These are phyloP conservation scores for Acheta domesticus DNA, from an alignment of 2,888 invertebrate genomes.

Conservation along the genomic window DNA sequence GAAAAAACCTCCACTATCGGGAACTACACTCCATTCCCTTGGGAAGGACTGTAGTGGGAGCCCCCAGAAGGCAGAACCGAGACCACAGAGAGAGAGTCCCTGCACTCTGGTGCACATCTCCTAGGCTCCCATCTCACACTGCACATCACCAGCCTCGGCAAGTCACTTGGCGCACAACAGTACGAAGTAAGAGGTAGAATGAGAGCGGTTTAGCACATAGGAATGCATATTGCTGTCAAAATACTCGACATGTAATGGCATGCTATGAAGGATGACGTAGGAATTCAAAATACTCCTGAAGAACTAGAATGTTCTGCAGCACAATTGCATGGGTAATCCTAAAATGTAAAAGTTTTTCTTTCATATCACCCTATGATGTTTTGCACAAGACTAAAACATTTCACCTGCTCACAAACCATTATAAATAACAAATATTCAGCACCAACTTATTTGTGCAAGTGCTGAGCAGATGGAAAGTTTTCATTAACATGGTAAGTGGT, in stretches of 20 bases:
- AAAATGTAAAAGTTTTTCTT: slow-evolving; percentile 1
- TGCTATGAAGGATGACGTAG: neutral
- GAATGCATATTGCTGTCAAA: slow-evolving; percentile 18
- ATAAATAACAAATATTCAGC: neutral
- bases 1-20: neutral
- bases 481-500: neutral
- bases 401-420: neutral
- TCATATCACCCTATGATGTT: neutral
- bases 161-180: neutral
- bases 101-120: too few species aligned
- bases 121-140: too few species aligned
- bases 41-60: neutral
- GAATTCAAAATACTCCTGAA: slow-evolving; percentile 18
- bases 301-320: neutral
- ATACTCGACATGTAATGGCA: neutral
- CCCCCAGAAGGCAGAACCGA: neutral
- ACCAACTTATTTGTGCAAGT: neutral
- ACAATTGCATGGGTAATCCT: neutral
- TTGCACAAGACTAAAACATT: neutral
- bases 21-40: neutral
- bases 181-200: slow-evolving; percentile 2
- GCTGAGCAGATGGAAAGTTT: slow-evolving; percentile 5
- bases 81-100: neutral
- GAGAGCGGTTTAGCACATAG: neutral
- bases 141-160: too few species aligned